Evolutionary conservation across 2,113 vertebrate species (phyloP).

Genomic region (Balaeniceps rex): DNA sequence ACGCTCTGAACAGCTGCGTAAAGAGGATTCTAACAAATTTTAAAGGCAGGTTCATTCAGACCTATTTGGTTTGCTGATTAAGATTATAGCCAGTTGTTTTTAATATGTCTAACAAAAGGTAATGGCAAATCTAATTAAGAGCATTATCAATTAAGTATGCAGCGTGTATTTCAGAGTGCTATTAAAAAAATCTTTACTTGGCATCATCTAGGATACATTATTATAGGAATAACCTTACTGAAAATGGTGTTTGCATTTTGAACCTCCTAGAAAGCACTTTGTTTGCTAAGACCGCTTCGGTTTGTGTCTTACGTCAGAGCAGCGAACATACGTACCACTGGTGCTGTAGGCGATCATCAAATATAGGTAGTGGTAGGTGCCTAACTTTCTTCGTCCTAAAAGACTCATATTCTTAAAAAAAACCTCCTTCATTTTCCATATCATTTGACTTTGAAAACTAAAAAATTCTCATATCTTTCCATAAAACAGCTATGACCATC

Average conservation of each 20-base stretch:
- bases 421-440: not conserved
- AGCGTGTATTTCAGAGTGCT: not conserved
- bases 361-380: rapidly evolving
- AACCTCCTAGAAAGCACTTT: not conserved
- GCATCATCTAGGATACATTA: not conserved
- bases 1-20: not conserved
- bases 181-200: not conserved
- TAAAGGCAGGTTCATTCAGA: not conserved
- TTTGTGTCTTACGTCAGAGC: not conserved
- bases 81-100: not conserved
- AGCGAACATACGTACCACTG: rapidly evolving
- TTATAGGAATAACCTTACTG: not conserved
- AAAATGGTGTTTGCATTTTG: not conserved
- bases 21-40: not conserved
- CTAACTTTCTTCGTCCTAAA: not conserved
- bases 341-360: rapidly evolving
- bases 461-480: not conserved
- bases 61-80: not conserved
- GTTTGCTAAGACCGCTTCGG: not conserved
- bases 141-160: not conserved
- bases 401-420: not conserved
- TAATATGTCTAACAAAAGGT: not conserved
- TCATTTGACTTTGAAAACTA: not conserved
- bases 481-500: not conserved
- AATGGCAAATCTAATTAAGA: not conserved